Evolutionary conservation across 2,888 invertebrate species (phyloP).

Genomic region (Trissolcus brochymenae): DNA sequence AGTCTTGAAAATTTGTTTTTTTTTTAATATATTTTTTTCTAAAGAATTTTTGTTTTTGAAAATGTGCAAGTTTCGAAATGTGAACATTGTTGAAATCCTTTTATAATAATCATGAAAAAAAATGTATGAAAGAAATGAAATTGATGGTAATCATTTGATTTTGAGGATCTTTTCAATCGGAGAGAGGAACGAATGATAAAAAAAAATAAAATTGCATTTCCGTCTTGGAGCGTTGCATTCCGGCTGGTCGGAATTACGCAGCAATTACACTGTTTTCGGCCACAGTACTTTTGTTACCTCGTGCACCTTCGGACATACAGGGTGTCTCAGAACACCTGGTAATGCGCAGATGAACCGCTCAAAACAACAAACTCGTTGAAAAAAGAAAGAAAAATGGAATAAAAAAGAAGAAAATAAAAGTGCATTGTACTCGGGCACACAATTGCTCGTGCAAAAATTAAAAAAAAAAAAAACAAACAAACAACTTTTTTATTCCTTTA

Average conservation of each 20-base stretch:
- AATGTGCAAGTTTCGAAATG: too few relatives aligned
- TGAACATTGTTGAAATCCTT: too few relatives aligned
- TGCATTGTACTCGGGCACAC: not conserved
- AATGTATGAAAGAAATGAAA: too few relatives aligned
- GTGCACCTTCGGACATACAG: constrained; percentile 46
- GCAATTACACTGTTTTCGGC: constrained; percentile 53
- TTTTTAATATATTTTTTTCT: too few relatives aligned
- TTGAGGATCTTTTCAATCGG: too few relatives aligned
- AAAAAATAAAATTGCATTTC: constrained; percentile 42
- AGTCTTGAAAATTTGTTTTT: too few relatives aligned
- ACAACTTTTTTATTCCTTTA: not conserved
- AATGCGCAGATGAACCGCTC: constrained; percentile 38
- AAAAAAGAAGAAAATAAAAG: too few relatives aligned
- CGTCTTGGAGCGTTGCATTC: constrained; percentile 42
- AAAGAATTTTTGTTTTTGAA: too few relatives aligned
- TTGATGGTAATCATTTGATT: constrained; percentile 7
- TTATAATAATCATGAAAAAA: too few relatives aligned
- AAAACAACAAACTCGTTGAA: constrained; percentile 33
- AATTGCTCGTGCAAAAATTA: not conserved
- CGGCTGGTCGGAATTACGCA: constrained; percentile 40
- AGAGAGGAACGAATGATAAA: constrained; percentile 19
- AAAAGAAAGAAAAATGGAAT: constrained; percentile 1
- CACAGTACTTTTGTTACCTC: constrained; percentile 44
- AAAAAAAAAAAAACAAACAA: too few relatives aligned
- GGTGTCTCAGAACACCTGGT: constrained; percentile 50